A percentile compares a stretch with the other conserved stretches of the same genome.
Evolutionary conservation across 2,888 invertebrate genomes (phyloP).

Genomic region (Tenthredo distinguenda): DNA sequence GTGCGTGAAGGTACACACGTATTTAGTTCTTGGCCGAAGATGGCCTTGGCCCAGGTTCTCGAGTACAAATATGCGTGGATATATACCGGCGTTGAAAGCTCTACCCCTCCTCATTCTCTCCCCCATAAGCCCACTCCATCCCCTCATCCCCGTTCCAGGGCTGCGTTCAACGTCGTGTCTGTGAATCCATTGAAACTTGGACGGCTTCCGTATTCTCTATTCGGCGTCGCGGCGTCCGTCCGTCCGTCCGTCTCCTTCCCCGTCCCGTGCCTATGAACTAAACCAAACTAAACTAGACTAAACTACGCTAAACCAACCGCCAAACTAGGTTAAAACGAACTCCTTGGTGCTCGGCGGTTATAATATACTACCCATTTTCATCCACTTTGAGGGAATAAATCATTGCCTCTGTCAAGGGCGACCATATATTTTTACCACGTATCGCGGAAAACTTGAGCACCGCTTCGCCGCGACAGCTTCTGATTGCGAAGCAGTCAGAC

Average conservation of each 20-base stretch:
- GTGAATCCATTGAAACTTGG: constrained; percentile 53
- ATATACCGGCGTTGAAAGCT: constrained; percentile 42
- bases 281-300: not conserved
- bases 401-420: not conserved
- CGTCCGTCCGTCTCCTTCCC: not conserved
- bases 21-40: constrained; percentile 19
- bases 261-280: not conserved
- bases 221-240: constrained; percentile 24
- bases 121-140: constrained; percentile 51
- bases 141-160: constrained; percentile 48
- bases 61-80: constrained; percentile 28
- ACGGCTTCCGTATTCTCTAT: constrained; percentile 53
- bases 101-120: constrained; percentile 51
- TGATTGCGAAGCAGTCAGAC: not conserved
- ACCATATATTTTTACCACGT: no score
- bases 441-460: not conserved
- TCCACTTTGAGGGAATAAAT: not conserved
- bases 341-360: not conserved
- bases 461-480: not conserved
- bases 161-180: constrained; percentile 55
- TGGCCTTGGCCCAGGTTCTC: constrained; percentile 50
- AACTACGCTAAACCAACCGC: constrained; percentile 15
- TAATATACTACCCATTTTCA: not conserved
- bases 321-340: constrained; percentile 12
- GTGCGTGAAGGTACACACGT: not conserved